Evolutionary conservation across 2,888 invertebrate genomes (phyloP).

Genomic region (Sthenelais limicola): DNA sequence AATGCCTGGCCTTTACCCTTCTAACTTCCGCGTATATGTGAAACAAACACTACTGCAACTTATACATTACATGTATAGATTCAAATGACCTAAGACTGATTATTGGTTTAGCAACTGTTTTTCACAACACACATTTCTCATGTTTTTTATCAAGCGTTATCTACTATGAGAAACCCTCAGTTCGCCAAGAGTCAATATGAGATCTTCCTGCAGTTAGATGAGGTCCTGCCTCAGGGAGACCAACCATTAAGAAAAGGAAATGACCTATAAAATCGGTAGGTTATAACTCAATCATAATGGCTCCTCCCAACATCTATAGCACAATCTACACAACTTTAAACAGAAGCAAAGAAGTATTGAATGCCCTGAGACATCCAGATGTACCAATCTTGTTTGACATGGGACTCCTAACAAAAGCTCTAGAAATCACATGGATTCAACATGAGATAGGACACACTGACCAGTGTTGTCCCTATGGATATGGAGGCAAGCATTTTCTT

Average conservation of each 20-base stretch:
- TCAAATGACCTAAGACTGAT: not conserved
- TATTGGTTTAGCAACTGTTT: not conserved
- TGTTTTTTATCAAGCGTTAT: slow-evolving; percentile 22
- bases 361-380: slow-evolving; percentile 13
- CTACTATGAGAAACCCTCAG: slow-evolving; percentile 18
- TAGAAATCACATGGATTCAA: slow-evolving; percentile 31
- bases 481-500: slow-evolving; percentile 28
- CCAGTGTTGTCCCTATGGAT: slow-evolving; percentile 17
- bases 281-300: slow-evolving; percentile 24
- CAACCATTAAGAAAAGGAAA: not conserved
- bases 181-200: slow-evolving; percentile 3
- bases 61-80: not conserved
- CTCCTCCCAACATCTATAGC: slow-evolving; percentile 3
- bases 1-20: no score
- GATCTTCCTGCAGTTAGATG: slow-evolving; percentile 1
- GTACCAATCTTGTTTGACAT: slow-evolving; percentile 32
- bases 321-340: slow-evolving; percentile 22
- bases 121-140: not conserved
- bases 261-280: slow-evolving; percentile 6
- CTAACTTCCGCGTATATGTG: no score
- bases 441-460: not conserved
- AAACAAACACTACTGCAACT: no score
- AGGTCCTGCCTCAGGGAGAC: not conserved
- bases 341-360: slow-evolving; percentile 4
- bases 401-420: slow-evolving; percentile 27